A percentile compares a stretch with the other conserved stretches of the same genome.
These are phyloP conservation scores for Stenichneumon culpator DNA, from an alignment of 2,888 invertebrate species.

Conservation along the genomic window DNA sequence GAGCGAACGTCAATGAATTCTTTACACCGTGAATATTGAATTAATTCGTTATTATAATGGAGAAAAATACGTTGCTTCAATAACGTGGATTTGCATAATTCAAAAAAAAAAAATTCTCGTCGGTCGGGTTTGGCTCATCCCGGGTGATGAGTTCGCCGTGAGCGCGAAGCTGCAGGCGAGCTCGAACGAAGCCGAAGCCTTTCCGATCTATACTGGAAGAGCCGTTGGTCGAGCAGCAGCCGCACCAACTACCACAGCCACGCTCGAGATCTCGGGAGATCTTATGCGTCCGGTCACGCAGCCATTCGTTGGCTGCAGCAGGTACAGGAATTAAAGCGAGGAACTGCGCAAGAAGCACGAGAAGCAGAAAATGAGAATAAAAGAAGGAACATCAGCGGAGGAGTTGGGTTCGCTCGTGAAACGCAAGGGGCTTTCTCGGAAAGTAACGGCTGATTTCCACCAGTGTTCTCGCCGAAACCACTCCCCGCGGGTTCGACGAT, in stretches of 20 bases:
- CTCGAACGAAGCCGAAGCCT: conserved; percentile 57
- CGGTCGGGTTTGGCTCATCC: conserved; percentile 27
- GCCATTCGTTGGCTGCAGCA: conserved; percentile 54
- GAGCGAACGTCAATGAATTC: too few species aligned
- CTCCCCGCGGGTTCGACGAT: conserved; percentile 58
- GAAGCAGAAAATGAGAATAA: conserved; percentile 26
- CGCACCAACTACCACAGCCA: neutral
- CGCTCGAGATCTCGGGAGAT: conserved; percentile 69
- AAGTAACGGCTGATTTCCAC: conserved; percentile 66
- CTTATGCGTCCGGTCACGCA: conserved; percentile 78
- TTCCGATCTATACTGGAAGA: conserved; percentile 72
- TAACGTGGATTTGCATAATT: conserved; percentile 7
- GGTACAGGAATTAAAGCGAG: conserved; percentile 54
- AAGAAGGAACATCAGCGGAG: conserved; percentile 34
- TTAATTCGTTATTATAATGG: neutral
- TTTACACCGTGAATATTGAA: neutral
- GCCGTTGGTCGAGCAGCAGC: conserved; percentile 60
- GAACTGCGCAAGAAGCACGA: conserved; percentile 39
- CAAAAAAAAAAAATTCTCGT: conserved; percentile 11
- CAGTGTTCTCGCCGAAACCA: conserved; percentile 58
- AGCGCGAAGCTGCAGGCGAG: conserved; percentile 72
- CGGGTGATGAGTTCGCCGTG: conserved; percentile 72
- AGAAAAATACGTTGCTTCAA: conserved; percentile 17
- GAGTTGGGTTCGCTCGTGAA: conserved; percentile 41
- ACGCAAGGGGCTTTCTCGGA: conserved; percentile 56